Evolutionary conservation across 2,797 vertebrate genomes (phyloP).

Genomic region (Malacoraja senta): DNA sequence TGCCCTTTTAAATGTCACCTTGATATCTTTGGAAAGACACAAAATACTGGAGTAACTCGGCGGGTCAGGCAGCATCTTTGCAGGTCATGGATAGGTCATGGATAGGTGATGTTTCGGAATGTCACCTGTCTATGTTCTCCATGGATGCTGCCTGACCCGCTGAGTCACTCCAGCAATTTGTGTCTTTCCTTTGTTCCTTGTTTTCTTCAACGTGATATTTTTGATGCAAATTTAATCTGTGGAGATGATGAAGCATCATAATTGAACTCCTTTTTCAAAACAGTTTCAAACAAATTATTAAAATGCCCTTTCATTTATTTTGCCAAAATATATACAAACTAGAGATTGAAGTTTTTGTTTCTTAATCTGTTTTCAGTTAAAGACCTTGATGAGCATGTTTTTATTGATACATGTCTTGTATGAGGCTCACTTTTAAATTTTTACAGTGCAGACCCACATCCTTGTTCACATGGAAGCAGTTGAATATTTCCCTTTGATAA

Average conservation of each 20-base stretch:
- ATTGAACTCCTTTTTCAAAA: conserved; percentile 13
- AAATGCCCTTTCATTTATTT: not conserved
- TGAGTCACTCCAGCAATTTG: too few species aligned
- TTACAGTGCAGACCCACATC: not conserved
- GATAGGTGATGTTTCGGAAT: too few species aligned
- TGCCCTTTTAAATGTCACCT: too few species aligned
- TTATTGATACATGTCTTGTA: not conserved
- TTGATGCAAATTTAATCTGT: not conserved
- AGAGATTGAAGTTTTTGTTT: not conserved
- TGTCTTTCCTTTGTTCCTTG: too few species aligned
- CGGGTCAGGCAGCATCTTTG: too few species aligned
- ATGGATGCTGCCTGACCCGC: too few species aligned
- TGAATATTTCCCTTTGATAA: too few species aligned
- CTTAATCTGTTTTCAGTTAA: not conserved
- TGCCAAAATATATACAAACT: not conserved
- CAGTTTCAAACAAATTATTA: not conserved
- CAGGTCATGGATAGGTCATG: too few species aligned
- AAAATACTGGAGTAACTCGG: too few species aligned
- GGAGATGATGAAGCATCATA: not conserved
- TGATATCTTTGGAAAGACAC: too few species aligned
- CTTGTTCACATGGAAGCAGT: not conserved
- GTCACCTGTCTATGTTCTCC: too few species aligned
- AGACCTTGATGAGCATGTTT: not conserved
- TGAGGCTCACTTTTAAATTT: not conserved
- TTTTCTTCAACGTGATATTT: not conserved